These are phyloP conservation scores for Melanerpes formicivorus DNA, from an alignment of 2,113 vertebrate species.

Conservation along the genomic window DNA sequence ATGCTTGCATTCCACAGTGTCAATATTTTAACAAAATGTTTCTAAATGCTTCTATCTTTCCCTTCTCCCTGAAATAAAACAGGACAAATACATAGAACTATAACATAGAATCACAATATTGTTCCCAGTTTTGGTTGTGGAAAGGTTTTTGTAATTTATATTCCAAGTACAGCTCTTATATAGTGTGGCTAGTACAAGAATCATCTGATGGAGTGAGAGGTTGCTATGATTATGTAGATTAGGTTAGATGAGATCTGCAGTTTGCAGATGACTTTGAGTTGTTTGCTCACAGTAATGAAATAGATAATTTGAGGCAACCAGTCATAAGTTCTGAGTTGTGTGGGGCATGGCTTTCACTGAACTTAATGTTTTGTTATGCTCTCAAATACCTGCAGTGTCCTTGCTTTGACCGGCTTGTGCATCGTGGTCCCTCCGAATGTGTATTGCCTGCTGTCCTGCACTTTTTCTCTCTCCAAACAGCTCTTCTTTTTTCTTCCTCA, in stretches of 20 bases:
- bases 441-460: neutral
- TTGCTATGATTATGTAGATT: neutral
- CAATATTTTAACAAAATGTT: neutral
- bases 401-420: neutral
- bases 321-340: neutral
- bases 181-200: neutral
- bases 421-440: neutral
- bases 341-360: neutral
- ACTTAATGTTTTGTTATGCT: neutral
- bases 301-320: neutral
- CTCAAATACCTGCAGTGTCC: neutral
- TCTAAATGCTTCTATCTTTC: neutral
- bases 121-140: neutral
- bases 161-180: neutral
- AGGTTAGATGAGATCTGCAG: neutral
- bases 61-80: neutral
- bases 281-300: conserved; percentile 22
- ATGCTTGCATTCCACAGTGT: neutral
- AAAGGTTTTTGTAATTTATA: neutral
- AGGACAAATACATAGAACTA: neutral
- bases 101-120: neutral
- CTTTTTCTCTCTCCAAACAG: neutral
- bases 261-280: conserved; percentile 6
- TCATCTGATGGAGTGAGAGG: neutral
- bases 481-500: neutral